Percentiles rank a stretch among this genome's conserved stretches.
These are phyloP conservation scores for Blomia tropicalis DNA, from an alignment of 2,888 invertebrate species.

Conservation along the genomic window DNA sequence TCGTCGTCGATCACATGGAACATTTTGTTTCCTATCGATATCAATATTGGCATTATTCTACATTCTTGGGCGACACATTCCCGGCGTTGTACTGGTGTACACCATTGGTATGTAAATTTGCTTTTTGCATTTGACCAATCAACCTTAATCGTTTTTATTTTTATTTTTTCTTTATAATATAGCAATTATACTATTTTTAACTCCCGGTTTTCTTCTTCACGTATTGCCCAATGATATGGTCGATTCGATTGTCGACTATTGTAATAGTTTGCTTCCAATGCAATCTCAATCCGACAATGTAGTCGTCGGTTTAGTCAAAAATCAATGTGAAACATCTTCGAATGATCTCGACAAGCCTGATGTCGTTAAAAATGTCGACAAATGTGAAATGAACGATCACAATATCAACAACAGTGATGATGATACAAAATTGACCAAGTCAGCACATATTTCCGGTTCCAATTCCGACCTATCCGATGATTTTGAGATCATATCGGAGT, in stretches of 20 bases:
- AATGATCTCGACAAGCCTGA: neutral
- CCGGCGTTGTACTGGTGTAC: conserved; percentile 35
- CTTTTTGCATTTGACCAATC: conserved; percentile 30
- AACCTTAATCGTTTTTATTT: conserved; percentile 33
- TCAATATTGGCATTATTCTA: conserved; percentile 32
- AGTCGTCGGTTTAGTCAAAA: neutral
- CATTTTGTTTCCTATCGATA: conserved; percentile 34
- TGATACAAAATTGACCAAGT: neutral
- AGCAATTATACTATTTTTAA: conserved; percentile 6
- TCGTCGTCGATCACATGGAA: conserved; percentile 27
- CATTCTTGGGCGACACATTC: conserved; percentile 34
- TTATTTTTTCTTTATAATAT: conserved; percentile 32
- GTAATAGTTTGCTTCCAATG: neutral
- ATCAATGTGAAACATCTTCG: too few species aligned
- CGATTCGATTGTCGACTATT: neutral
- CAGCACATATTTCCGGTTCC: neutral
- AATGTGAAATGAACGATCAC: neutral
- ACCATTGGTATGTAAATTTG: conserved; percentile 33
- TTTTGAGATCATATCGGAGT: neutral
- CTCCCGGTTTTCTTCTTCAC: conserved; percentile 6
- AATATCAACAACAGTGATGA: neutral
- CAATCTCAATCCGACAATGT: neutral
- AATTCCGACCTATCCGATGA: neutral
- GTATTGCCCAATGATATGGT: neutral
- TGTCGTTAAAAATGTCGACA: neutral